Percentiles rank a stretch among this genome's conserved stretches.
Evolutionary conservation across 2,113 vertebrate species (phyloP).

Genomic region (Notechis scutatus): DNA sequence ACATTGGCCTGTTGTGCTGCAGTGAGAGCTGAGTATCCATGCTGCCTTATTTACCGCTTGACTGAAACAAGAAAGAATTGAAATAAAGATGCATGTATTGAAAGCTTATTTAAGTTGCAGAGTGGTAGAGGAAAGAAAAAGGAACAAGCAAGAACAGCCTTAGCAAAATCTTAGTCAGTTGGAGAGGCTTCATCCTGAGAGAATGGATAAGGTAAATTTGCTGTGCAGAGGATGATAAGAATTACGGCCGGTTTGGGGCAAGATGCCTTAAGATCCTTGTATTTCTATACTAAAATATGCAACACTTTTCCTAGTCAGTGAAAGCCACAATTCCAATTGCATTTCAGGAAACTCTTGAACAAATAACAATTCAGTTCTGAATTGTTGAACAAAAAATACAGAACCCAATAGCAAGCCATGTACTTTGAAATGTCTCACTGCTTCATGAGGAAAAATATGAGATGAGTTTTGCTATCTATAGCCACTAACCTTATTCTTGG

Average conservation of each 20-base stretch:
- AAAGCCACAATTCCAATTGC: neutral
- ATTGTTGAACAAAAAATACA: neutral
- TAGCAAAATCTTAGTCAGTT: neutral
- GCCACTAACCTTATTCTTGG: neutral
- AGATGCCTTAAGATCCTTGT: neutral
- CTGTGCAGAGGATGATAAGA: accelerated
- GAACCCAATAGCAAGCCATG: neutral
- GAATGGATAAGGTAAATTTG: constrained; percentile 5
- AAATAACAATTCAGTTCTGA: constrained; percentile 18
- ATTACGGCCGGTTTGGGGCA: neutral
- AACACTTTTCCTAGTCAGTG: neutral
- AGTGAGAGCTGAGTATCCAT: constrained; percentile 22
- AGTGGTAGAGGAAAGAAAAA: neutral
- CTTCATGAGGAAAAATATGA: constrained; percentile 25
- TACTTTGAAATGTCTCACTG: neutral
- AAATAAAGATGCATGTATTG: constrained; percentile 18
- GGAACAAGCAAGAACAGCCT: neutral
- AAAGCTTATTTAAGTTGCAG: constrained; percentile 30
- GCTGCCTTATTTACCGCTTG: constrained; percentile 36
- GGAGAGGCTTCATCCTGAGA: neutral
- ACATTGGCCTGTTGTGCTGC: neutral
- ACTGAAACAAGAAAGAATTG: constrained; percentile 35
- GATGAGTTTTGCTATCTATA: neutral
- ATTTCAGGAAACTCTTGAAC: neutral
- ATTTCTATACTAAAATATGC: neutral